Evolutionary conservation across 2,888 invertebrate species (phyloP), one percentile per base, ranked within the genome.

Genomic region (Trisateles emortualis): DNA sequence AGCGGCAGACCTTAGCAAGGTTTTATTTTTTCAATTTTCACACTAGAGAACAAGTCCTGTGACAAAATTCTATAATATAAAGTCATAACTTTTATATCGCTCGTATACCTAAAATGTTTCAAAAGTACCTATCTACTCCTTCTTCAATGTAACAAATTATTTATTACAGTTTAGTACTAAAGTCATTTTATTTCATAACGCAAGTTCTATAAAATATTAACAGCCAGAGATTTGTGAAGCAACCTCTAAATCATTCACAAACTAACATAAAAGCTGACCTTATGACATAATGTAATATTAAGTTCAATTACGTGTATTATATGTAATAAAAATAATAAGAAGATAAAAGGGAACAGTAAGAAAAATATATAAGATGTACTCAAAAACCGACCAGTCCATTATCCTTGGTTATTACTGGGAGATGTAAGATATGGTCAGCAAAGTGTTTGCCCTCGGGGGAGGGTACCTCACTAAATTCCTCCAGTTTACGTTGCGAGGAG

Each of bases 381-480:
- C 69, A 81, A 78, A 78, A 80, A 72, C 72, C 67, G 63, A 68
- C 58, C 63, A 71, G 74, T 77, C 79, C 75, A 83, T 85, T 84
- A 83, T 78, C 76, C 76, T 10, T 66, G 64, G 78, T 80, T 81
- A 81, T 81, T 82, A 78, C 77, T 59, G 57, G n/a, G 64, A 81
- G 81, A 79, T 79, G 78, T 84, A 84, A 83, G 85, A 83, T 85
- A 85, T 83, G 87, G 87, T 85, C 86, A 88, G 84, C 78, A 78
- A 81, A 84, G 83, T 84, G 81, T 80, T 80, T 74, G 77, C 73
- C 79, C 86, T 74, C 81, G 44, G 57, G 83, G 83, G 84, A 83
- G 76, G 70, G 68, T 72, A 77, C 78, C 83, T 74, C 81, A 84
- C 84, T 89, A 88, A 89, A 88, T 83, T 86, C 80, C 74, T 64